Percentiles rank a stretch among this genome's conserved stretches.
Conservation (phyloP, 2,113 vertebrate species). For the Corapipo altera region DNA sequence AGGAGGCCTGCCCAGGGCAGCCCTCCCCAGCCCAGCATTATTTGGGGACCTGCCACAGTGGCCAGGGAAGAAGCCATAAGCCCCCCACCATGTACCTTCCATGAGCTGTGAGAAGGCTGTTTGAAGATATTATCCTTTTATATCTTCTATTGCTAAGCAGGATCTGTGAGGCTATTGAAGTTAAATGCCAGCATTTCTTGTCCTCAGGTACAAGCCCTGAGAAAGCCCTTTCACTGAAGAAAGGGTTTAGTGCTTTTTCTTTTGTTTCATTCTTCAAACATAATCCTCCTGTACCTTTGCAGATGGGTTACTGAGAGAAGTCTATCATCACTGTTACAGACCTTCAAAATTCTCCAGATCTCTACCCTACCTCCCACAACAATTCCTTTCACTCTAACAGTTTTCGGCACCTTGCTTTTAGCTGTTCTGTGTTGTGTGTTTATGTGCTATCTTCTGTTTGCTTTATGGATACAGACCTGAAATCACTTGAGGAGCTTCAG, state of each 20-base stretch:
- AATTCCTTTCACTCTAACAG: neutral
- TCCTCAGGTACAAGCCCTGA: neutral
- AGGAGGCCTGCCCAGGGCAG: neutral
- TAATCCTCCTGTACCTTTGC: neutral
- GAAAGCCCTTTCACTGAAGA: neutral
- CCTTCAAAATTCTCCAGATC: neutral
- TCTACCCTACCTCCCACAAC: neutral
- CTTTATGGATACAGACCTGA: neutral
- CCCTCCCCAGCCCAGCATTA: neutral
- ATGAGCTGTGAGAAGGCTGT: neutral
- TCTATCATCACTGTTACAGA: neutral
- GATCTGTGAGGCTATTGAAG: neutral
- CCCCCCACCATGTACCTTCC: fast-evolving
- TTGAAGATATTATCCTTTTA: neutral
- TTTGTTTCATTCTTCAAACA: neutral
- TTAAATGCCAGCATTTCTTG: neutral
- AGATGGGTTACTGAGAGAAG: neutral
- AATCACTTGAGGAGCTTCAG: neutral
- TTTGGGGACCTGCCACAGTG: neutral
- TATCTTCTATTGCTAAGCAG: neutral
- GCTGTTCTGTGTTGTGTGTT: neutral
- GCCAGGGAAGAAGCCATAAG: neutral
- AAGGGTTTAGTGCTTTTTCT: neutral
- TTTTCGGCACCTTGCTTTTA: neutral
- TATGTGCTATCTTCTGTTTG: neutral